phyloP scores from a whole-genome alignment of 1,140 invertebrate genomes.

The Saccostrea echinata region DNA sequence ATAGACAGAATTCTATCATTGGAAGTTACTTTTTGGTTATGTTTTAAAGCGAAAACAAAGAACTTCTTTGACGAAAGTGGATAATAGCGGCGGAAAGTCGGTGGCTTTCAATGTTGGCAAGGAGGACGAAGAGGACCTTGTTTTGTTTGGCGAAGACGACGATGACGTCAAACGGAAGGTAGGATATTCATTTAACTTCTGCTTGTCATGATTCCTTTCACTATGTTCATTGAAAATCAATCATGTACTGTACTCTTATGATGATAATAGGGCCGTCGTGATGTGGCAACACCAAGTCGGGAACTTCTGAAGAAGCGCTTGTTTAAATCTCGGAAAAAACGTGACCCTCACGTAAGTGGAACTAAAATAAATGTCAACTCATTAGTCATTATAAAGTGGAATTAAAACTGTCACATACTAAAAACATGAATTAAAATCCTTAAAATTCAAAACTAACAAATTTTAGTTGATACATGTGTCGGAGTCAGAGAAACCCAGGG shows the following conservation, averaged over 20 bases:
- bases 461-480: neutral
- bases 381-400: neutral
- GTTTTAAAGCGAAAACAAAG: neutral
- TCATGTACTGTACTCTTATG: neutral
- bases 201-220: too few relatives aligned
- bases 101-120: constrained; percentile 6
- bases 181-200: neutral
- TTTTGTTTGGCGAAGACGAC: neutral
- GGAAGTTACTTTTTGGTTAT: neutral
- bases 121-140: neutral
- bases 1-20: too few relatives aligned
- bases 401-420: neutral
- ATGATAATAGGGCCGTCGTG: neutral
- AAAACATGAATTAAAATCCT: neutral
- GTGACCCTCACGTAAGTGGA: constrained; percentile 17
- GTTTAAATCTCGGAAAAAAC: constrained; percentile 29
- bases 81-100: constrained; percentile 2
- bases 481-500: constrained; percentile 32
- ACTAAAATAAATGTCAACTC: neutral
- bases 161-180: constrained; percentile 24
- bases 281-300: constrained; percentile 27
- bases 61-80: constrained; percentile 1
- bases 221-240: too few relatives aligned
- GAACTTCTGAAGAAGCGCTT: constrained; percentile 41
- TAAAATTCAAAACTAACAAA: neutral